Evolutionary conservation across 2,797 vertebrate species (phyloP).

Genomic region (Crenuchus spilurus): DNA sequence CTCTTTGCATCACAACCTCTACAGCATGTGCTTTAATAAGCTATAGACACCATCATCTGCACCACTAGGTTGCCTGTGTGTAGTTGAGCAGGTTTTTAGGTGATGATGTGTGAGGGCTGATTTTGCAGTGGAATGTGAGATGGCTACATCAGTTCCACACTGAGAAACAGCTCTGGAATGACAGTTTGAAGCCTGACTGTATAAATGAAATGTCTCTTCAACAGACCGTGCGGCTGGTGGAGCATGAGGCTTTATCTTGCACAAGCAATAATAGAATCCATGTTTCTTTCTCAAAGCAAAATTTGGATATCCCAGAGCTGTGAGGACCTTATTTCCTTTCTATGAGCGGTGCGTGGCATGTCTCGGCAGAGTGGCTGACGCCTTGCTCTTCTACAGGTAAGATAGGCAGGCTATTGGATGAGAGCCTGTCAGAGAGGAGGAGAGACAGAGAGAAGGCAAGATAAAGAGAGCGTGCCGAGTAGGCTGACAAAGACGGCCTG

Average conservation of each 20-base stretch:
- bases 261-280: neutral
- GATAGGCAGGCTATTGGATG: conserved; percentile 36
- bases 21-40: too few relatives aligned
- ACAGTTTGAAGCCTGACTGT: neutral
- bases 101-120: too few relatives aligned
- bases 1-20: too few relatives aligned
- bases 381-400: conserved; percentile 29
- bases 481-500: conserved; percentile 45
- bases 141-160: neutral
- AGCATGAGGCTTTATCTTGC: neutral
- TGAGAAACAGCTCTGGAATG: neutral
- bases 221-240: neutral
- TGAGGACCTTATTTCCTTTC: conserved; percentile 23
- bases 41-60: too few relatives aligned
- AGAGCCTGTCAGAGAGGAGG: conserved; percentile 35
- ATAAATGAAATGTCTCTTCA: neutral
- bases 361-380: conserved; percentile 29
- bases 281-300: conserved; percentile 12
- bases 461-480: conserved; percentile 24
- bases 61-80: too few relatives aligned
- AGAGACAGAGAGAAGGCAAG: conserved; percentile 32
- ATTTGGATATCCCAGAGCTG: conserved; percentile 6
- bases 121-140: too few relatives aligned
- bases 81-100: too few relatives aligned
- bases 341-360: conserved; percentile 10